A percentile compares a stretch with the other conserved stretches of the same genome.
Conservation (phyloP, 2,113 vertebrate species). For the Larimichthys polyactis region DNA sequence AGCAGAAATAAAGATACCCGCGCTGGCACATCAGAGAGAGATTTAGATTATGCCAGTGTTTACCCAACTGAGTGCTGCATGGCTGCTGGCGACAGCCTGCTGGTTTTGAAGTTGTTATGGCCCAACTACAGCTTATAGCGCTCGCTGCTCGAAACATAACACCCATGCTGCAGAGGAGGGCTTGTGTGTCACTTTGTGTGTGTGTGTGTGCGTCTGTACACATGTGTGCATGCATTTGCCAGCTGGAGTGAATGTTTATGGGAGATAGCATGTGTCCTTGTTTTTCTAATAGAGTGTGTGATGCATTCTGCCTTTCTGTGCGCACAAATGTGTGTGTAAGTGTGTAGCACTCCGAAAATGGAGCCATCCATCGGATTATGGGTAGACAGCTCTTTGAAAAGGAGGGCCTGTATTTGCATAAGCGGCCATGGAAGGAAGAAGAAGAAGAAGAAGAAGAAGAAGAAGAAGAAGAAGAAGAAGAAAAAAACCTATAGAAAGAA, state of each 20-base stretch:
- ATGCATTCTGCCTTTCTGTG: slow-evolving; percentile 29
- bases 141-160: slow-evolving; percentile 59
- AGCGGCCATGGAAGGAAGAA: slow-evolving; percentile 54
- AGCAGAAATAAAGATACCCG: slow-evolving; percentile 66
- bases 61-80: slow-evolving; percentile 72
- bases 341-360: slow-evolving; percentile 68
- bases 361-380: slow-evolving; percentile 83
- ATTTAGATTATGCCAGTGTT: slow-evolving; percentile 80
- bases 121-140: slow-evolving; percentile 66
- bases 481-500: slow-evolving; percentile 57
- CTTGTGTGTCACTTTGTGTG: slow-evolving; percentile 11
- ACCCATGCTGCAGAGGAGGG: slow-evolving; percentile 58
- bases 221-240: slow-evolving; percentile 36
- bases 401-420: slow-evolving; percentile 78
- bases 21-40: slow-evolving; percentile 73
- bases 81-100: slow-evolving; percentile 73
- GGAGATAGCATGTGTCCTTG: slow-evolving; percentile 68
- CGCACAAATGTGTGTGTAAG: slow-evolving; percentile 26
- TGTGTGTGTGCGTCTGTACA: slow-evolving; percentile 16
- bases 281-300: slow-evolving; percentile 63
- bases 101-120: slow-evolving; percentile 75
- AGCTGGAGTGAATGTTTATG: slow-evolving; percentile 51
- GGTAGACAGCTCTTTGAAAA: slow-evolving; percentile 79
- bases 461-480: not conserved
- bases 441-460: not conserved